These are phyloP conservation scores for Sialis fuliginosa DNA, from an alignment of 2,888 invertebrate genomes.

Conservation along the genomic window DNA sequence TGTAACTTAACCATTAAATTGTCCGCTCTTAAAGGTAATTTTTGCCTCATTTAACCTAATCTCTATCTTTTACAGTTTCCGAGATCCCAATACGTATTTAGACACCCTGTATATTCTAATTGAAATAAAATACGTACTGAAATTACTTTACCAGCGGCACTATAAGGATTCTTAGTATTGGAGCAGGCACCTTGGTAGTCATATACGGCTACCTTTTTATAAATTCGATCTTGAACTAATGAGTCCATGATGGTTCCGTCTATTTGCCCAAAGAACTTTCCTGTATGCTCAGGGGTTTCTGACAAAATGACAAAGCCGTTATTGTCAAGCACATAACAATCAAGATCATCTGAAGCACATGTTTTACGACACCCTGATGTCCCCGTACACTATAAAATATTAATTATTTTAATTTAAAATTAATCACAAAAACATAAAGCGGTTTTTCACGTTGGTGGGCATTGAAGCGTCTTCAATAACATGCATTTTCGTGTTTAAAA, in stretches of 20 bases:
- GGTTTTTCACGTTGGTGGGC: too few species aligned
- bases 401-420: too few species aligned
- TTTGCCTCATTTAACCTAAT: too few species aligned
- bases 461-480: too few species aligned
- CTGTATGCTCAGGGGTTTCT: slow-evolving; percentile 70
- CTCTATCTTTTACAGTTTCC: too few species aligned
- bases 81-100: too few species aligned
- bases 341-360: slow-evolving; percentile 71
- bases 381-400: slow-evolving; percentile 41
- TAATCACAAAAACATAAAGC: too few species aligned
- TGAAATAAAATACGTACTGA: slow-evolving; percentile 17
- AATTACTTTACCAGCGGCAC: slow-evolving; percentile 28
- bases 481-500: too few species aligned
- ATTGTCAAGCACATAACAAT: slow-evolving; percentile 87
- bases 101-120: not conserved
- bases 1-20: too few species aligned
- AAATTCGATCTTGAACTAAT: slow-evolving; percentile 75
- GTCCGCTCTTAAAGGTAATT: too few species aligned
- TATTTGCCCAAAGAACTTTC: slow-evolving; percentile 85
- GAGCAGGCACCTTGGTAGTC: slow-evolving; percentile 82
- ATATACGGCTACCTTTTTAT: slow-evolving; percentile 69
- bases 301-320: slow-evolving; percentile 88
- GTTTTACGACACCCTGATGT: slow-evolving; percentile 60
- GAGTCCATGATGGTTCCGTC: slow-evolving; percentile 92
- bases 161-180: slow-evolving; percentile 45